Evolutionary conservation across 2,113 vertebrate species (phyloP).

Genomic region (Acanthisitta chloris): DNA sequence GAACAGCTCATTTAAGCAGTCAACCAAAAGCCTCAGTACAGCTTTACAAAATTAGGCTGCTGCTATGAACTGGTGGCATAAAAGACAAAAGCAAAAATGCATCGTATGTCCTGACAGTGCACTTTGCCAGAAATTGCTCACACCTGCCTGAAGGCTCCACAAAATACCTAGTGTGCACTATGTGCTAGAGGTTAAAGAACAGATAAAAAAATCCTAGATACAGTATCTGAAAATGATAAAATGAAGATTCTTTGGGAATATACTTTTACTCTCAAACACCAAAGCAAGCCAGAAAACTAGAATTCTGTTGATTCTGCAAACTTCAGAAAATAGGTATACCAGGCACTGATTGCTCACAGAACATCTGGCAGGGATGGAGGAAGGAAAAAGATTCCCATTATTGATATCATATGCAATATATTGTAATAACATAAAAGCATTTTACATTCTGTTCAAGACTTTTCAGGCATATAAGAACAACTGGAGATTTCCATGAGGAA

Average conservation of each 20-base stretch:
- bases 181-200: background rate
- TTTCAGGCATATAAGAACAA: background rate
- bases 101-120: background rate
- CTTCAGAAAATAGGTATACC: background rate
- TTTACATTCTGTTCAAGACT: background rate
- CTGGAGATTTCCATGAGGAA: background rate
- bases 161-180: background rate
- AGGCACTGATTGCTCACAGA: background rate
- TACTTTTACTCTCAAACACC: background rate
- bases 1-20: conserved; percentile 15
- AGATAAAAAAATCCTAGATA: background rate
- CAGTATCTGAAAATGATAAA: background rate
- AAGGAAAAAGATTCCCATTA: background rate
- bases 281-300: background rate
- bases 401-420: background rate
- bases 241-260: background rate
- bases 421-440: background rate
- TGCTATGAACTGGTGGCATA: background rate
- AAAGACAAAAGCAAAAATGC: background rate
- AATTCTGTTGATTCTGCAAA: background rate
- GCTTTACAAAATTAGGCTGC: background rate
- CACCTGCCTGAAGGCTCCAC: background rate
- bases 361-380: background rate
- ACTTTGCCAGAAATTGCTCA: background rate
- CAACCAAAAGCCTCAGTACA: background rate